These are phyloP conservation scores for Stenurella melanura DNA, from an alignment of 2,888 invertebrate genomes.

Conservation along the genomic window DNA sequence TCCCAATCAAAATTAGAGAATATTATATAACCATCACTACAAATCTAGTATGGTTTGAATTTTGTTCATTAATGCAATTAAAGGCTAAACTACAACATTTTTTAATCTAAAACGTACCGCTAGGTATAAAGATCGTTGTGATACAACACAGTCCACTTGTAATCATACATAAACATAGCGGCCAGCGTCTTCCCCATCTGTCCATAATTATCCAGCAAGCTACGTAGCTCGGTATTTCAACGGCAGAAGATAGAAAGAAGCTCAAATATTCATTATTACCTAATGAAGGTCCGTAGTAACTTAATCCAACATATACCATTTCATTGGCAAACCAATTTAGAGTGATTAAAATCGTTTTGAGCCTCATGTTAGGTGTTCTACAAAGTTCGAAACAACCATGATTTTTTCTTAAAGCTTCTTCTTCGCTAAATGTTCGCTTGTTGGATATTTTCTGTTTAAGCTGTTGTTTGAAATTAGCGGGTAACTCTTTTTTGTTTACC, in stretches of 20 bases:
- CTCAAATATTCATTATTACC: slow-evolving; percentile 92
- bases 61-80: no score
- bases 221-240: slow-evolving; percentile 92
- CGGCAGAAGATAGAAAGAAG: slow-evolving; percentile 89
- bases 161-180: slow-evolving; percentile 89
- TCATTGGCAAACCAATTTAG: slow-evolving; percentile 95
- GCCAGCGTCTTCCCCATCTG: slow-evolving; percentile 91
- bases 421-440: slow-evolving; percentile 76
- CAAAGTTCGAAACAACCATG: slow-evolving; percentile 77
- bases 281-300: slow-evolving; percentile 92
- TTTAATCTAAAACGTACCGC: slow-evolving; percentile 75
- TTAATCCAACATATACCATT: slow-evolving; percentile 93
- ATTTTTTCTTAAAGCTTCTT: slow-evolving; percentile 71
- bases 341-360: slow-evolving; percentile 90
- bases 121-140: slow-evolving; percentile 87
- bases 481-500: slow-evolving; percentile 85
- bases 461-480: slow-evolving; percentile 82
- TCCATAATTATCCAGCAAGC: slow-evolving; percentile 94
- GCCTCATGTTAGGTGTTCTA: slow-evolving; percentile 90
- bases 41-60: no score
- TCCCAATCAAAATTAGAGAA: no score
- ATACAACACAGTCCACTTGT: slow-evolving; percentile 90
- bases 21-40: no score
- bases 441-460: slow-evolving; percentile 83
- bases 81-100: no score